Evolutionary conservation across 2,888 invertebrate genomes (phyloP).

Genomic region (Xanthorhoe spadicearia): DNA sequence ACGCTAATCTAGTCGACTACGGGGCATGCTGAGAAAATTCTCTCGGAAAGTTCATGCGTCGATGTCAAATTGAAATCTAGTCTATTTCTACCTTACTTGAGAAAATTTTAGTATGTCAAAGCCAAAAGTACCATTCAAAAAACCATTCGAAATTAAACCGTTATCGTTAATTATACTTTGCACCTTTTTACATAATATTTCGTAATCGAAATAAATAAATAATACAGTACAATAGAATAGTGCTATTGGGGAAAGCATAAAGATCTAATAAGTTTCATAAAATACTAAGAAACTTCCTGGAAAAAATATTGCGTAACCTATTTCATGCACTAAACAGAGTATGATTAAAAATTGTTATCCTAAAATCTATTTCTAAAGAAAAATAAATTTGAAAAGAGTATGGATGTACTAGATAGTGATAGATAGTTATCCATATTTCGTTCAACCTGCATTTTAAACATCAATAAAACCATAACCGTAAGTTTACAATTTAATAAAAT

Average conservation of each 20-base stretch:
- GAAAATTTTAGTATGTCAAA: constrained; percentile 67
- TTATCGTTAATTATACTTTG: constrained; percentile 27
- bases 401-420: too few relatives aligned
- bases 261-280: constrained; percentile 35
- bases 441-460: neutral
- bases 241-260: constrained; percentile 41
- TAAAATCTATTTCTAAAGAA: neutral
- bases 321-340: constrained; percentile 40
- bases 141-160: constrained; percentile 40
- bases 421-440: neutral
- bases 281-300: constrained; percentile 26
- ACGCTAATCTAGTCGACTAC: constrained; percentile 63
- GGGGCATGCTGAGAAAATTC: constrained; percentile 72
- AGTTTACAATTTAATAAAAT: neutral
- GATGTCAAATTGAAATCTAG: constrained; percentile 62
- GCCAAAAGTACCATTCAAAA: constrained; percentile 56
- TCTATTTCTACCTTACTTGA: constrained; percentile 67
- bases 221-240: constrained; percentile 35
- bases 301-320: constrained; percentile 26
- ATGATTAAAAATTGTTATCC: constrained; percentile 17
- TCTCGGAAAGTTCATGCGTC: constrained; percentile 69
- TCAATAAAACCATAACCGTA: neutral
- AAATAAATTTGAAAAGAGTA: too few relatives aligned
- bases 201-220: constrained; percentile 40
- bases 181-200: constrained; percentile 28